Evolutionary conservation across 2,888 invertebrate genomes (phyloP), one percentile per base, ranked within the genome.

Genomic region (Drosophila subsilvestris): DNA sequence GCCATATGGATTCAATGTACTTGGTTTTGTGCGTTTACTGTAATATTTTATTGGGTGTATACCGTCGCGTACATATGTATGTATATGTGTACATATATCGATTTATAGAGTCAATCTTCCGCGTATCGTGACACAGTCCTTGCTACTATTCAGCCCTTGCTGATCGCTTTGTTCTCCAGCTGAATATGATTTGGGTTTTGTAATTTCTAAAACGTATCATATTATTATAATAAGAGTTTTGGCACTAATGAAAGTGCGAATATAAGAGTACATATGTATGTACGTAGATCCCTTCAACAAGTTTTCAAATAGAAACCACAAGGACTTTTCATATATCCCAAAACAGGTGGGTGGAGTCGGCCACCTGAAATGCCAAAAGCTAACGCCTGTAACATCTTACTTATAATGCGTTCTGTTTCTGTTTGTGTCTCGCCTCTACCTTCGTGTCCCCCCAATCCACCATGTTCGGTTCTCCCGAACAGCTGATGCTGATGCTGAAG

Each of bases 401-500:
- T 47, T 49, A 49, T 62, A 65, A 57, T 69, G 54, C 55, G 20
- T 62, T 54, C 50, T 57, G 58, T 60, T 58, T 48, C 57, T 14
- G 42, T 42, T 51, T 63, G 51, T 61, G 57, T 49, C 56, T 49
- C 17, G 55, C 43, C 63, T 51, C 54, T 50, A 45, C 45, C 59
- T 57, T 57, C 62, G 57, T 42, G 59, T 57, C 69, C 18, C 51
- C 17, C 22, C n/a, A n/a, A 48, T 14, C 27, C 25, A 10, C 49
- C 9, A 10, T n/a, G 42, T 42, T 65, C 75, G 71, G 50, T 63
- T 62, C 62, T 48, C 70, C 72, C 69, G 50, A 82, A 82, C 89
- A 82, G 89, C 81, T 82, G 80, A 88, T 81, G 89, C 81, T 82
- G 80, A 88, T 81, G 82, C 60, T 78, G 69, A 80, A 57, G 65